Evolutionary conservation across 2,113 vertebrate species (phyloP), one percentile per base, ranked within the genome.

Genomic region (Poeciliopsis retropinna): DNA sequence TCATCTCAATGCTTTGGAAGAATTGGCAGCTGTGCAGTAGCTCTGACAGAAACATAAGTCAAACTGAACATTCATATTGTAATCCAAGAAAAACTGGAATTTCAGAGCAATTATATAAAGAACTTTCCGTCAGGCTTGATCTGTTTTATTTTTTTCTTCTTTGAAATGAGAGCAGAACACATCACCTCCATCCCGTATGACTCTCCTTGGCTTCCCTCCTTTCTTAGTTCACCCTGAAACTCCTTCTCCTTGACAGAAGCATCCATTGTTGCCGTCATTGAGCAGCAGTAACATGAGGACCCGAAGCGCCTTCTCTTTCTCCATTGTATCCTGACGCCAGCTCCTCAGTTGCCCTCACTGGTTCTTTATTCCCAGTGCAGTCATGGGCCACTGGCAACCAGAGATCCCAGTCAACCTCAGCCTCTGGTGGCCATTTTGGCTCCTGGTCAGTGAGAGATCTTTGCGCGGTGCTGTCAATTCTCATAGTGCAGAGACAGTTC

Each of bases 221-320:
- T 72, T 77, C 30, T 69, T 60, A 51, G 60, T 60, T 13, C 25
- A 5, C 73, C 67, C 67, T 81, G 51, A 74, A 71, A 51, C 64
- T 80, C 71, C 67, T 64, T 57, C 64, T 57, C 63, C 67, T 81
- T 69, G 86, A 94, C 90, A 93, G 92, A 91, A 84, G 89, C 79
- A 75, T 83, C 77, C 87, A 71, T 93, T 94, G 93, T 93, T 84
- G 74, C 79, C 29, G 44, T 79, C 64, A 31, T 68, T 72, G 70
- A 84, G 75, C 79, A 60, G 82, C 0, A 80, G 93, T 91, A 93
- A 93, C 84, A 85, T 79, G 83, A 92, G 85, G 87, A 89, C 85
- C 81, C 80, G 66, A 78, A 81, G 81, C 57, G 67, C 67, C 86
- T 80, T 80, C 76, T 83, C 82, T 85, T 80, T 88, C 88, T 93